A percentile compares a stretch with the other conserved stretches of the same genome.
Evolutionary conservation across 2,113 vertebrate genomes (phyloP).

Genomic region (Thinocorus orbignyianus): DNA sequence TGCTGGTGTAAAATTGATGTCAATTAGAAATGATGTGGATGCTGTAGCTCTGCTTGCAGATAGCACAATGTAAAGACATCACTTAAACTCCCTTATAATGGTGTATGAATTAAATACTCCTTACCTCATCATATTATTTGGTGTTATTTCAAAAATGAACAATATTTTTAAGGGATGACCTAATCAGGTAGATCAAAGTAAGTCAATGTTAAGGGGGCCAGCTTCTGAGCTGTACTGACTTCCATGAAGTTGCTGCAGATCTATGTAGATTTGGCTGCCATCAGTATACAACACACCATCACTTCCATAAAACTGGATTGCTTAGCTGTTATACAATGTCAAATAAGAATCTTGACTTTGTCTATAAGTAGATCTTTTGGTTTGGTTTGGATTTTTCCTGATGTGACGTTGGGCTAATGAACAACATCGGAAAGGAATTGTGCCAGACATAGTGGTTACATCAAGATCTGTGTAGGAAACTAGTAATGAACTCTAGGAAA

Average conservation of each 20-base stretch:
- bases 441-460: conserved; percentile 47
- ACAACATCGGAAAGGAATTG: conserved; percentile 63
- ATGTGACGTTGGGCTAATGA: conserved; percentile 61
- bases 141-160: not conserved
- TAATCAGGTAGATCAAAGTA: not conserved
- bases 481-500: conserved; percentile 64
- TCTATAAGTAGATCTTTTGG: not conserved
- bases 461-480: conserved; percentile 44
- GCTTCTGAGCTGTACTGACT: not conserved
- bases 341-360: not conserved
- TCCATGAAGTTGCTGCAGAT: not conserved
- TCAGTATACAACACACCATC: not conserved
- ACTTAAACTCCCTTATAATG: not conserved
- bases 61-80: conserved; percentile 7
- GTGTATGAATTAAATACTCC: not conserved
- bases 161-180: conserved; percentile 8
- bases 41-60: conserved; percentile 14
- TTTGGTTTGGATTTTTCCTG: not conserved
- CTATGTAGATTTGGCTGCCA: not conserved
- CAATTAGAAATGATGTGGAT: conserved; percentile 41
- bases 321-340: not conserved
- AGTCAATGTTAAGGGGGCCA: not conserved
- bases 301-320: not conserved
- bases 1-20: conserved; percentile 51
- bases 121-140: conserved; percentile 1